These are phyloP conservation scores for Drosophila funebris DNA, from an alignment of 1,140 invertebrate species.

Conservation along the genomic window DNA sequence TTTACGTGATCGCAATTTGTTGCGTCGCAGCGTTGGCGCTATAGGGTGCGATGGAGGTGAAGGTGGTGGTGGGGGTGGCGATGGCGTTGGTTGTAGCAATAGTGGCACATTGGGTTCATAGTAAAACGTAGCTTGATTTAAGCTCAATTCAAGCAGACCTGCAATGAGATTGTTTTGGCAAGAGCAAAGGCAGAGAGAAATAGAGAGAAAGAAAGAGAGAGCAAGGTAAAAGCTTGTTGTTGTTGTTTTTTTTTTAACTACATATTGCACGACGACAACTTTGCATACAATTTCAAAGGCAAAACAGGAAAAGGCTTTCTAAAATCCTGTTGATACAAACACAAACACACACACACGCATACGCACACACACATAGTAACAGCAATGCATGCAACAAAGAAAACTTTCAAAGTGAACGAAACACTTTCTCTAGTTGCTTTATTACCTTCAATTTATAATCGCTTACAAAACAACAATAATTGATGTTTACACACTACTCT, in stretches of 20 bases:
- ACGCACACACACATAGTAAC: background rate
- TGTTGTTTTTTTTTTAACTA: background rate
- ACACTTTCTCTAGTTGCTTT: constrained; percentile 16
- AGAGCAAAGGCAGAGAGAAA: constrained; percentile 51
- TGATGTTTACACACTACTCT: constrained; percentile 12
- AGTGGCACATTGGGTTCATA: constrained; percentile 51
- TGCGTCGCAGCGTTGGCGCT: constrained; percentile 40
- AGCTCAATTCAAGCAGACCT: constrained; percentile 74
- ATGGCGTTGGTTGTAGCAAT: constrained; percentile 27
- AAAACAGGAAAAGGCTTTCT: constrained; percentile 15
- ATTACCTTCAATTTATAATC: constrained; percentile 9
- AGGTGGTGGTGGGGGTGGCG: constrained; percentile 12
- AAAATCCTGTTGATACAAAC: background rate
- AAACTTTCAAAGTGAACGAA: background rate
- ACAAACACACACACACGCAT: background rate
- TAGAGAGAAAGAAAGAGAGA: constrained; percentile 39
- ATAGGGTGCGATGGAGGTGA: background rate
- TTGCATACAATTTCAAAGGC: constrained; percentile 38
- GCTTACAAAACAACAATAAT: constrained; percentile 21
- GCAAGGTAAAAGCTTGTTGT: constrained; percentile 37
- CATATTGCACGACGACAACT: constrained; percentile 34
- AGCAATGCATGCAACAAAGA: background rate
- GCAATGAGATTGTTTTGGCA: constrained; percentile 63
- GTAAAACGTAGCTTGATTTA: constrained; percentile 67
- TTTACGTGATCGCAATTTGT: constrained; percentile 59